phyloP scores from a whole-genome alignment of 2,113 vertebrate species.

The Columba livia region DNA sequence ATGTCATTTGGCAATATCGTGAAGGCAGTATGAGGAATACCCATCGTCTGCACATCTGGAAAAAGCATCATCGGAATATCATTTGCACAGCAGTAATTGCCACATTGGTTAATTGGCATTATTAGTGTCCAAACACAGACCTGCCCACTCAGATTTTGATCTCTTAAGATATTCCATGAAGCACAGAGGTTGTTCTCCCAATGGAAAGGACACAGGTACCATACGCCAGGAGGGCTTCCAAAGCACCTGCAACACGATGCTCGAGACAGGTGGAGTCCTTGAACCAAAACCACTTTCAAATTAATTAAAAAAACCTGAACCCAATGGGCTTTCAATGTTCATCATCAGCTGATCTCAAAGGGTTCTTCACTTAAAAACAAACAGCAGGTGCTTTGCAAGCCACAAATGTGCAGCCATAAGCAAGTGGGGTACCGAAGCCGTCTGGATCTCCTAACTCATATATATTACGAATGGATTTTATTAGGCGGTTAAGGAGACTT shows the following conservation, averaged over 20 bases:
- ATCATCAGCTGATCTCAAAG: not conserved
- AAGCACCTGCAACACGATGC: not conserved
- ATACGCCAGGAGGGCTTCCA: rapidly evolving
- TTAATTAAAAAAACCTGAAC: not conserved
- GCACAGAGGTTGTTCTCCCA: not conserved
- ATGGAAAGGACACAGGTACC: not conserved
- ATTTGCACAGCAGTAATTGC: rapidly evolving
- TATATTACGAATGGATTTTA: constrained; percentile 31
- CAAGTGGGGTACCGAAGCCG: not conserved
- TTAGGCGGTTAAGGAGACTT: not conserved
- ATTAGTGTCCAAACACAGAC: not conserved
- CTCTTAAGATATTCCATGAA: not conserved
- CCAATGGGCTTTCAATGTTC: not conserved
- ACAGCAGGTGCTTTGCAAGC: not conserved
- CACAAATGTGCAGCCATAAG: not conserved
- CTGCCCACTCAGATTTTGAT: not conserved
- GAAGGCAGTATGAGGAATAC: not conserved
- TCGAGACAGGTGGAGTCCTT: rapidly evolving
- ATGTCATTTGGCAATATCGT: rapidly evolving
- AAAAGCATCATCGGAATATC: rapidly evolving
- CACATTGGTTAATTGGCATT: not conserved
- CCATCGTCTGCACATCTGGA: not conserved
- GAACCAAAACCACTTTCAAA: not conserved
- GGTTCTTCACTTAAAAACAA: not conserved
- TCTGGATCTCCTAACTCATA: not conserved